These are phyloP conservation scores for Drosophila yakuba DNA, from an alignment of 1,140 invertebrate species.

Conservation along the genomic window DNA sequence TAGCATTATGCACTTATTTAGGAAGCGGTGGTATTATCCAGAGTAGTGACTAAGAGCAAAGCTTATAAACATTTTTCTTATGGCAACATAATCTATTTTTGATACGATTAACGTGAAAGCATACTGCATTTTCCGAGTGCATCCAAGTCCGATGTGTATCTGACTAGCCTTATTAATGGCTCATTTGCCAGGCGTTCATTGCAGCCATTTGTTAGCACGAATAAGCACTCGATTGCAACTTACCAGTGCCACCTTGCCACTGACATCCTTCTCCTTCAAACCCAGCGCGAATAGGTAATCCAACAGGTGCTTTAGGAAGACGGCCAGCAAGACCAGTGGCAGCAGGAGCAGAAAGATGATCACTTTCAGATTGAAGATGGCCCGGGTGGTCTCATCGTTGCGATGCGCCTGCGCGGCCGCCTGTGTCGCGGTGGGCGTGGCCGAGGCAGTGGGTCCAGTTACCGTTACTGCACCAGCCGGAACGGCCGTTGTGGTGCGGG, in stretches of 20 bases:
- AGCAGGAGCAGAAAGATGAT: constrained; percentile 66
- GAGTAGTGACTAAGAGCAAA: no score
- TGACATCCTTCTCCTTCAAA: constrained; percentile 78
- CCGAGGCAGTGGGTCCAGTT: constrained; percentile 31
- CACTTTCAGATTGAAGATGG: constrained; percentile 74
- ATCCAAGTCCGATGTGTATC: constrained; percentile 14
- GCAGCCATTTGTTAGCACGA: constrained; percentile 4
- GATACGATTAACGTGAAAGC: no score
- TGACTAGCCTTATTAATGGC: constrained; percentile 23
- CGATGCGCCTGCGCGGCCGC: constrained; percentile 47
- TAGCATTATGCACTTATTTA: no score
- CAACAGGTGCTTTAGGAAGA: constrained; percentile 75
- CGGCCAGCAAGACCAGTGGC: constrained; percentile 69
- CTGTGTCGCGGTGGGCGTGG: constrained; percentile 47
- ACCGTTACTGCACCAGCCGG: constrained; percentile 47
- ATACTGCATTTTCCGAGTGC: background rate
- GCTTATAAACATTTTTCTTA: no score
- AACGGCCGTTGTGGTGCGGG: constrained; percentile 49
- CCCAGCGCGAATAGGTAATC: constrained; percentile 76
- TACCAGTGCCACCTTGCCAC: constrained; percentile 81
- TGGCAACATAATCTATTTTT: no score
- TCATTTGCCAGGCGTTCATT: constrained; percentile 19
- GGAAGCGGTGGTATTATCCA: no score
- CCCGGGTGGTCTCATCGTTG: constrained; percentile 75
- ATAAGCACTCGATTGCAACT: constrained; percentile 22